Evolutionary conservation across 2,888 invertebrate genomes (phyloP).

Genomic region (Patella depressa): DNA sequence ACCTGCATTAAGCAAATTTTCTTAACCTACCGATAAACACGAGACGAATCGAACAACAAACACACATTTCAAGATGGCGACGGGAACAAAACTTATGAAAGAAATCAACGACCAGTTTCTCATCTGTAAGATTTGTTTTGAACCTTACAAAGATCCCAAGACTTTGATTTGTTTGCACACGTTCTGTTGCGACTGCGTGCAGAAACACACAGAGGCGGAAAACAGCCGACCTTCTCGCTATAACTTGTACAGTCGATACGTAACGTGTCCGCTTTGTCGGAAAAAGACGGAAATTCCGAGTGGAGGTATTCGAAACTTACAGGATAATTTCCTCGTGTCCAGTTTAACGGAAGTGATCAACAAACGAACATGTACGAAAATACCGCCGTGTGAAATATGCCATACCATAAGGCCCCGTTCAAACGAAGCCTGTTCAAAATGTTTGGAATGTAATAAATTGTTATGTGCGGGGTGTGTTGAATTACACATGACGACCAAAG

Average conservation of each 20-base stretch:
- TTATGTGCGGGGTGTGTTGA: slow-evolving; percentile 68
- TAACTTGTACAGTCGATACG: slow-evolving; percentile 59
- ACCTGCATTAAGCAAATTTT: background rate
- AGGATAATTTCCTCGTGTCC: slow-evolving; percentile 69
- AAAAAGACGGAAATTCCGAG: slow-evolving; percentile 67
- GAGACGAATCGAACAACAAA: background rate
- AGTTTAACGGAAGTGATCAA: slow-evolving; percentile 66
- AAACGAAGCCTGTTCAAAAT: slow-evolving; percentile 65
- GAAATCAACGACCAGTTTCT: slow-evolving; percentile 70
- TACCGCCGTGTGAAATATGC: slow-evolving; percentile 65
- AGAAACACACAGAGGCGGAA: slow-evolving; percentile 67
- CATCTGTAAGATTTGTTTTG: slow-evolving; percentile 68
- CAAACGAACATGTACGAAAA: slow-evolving; percentile 43
- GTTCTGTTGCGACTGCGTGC: slow-evolving; percentile 68
- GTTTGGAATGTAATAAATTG: slow-evolving; percentile 69
- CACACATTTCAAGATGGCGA: slow-evolving; percentile 49
- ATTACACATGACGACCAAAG: slow-evolving; percentile 66
- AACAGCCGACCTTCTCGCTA: slow-evolving; percentile 54
- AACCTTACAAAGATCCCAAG: slow-evolving; percentile 68
- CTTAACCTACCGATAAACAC: background rate
- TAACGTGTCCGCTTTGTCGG: slow-evolving; percentile 69
- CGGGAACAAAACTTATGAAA: slow-evolving; percentile 63
- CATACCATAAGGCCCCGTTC: slow-evolving; percentile 46
- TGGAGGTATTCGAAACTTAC: slow-evolving; percentile 66
- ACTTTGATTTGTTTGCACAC: slow-evolving; percentile 68